Percentiles rank a stretch among this genome's conserved stretches.
These are phyloP conservation scores for Eupithecia tripunctaria DNA, from an alignment of 2,888 invertebrate genomes.

Conservation along the genomic window DNA sequence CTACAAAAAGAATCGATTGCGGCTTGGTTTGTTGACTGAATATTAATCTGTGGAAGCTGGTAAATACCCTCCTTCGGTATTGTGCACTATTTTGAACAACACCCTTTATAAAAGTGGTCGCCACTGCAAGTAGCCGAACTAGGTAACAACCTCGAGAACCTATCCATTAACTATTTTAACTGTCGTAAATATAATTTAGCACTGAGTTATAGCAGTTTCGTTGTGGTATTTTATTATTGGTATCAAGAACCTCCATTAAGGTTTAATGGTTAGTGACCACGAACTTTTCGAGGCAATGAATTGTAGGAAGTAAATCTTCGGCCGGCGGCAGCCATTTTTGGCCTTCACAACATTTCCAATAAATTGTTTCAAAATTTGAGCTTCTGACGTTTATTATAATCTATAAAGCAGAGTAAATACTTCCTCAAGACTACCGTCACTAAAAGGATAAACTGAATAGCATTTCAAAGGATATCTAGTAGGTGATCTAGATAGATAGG, in stretches of 20 bases:
- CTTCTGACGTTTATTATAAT: slow-evolving; percentile 6
- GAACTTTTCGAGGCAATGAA: slow-evolving; percentile 47
- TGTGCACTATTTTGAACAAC: too few species aligned
- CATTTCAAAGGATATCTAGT: too few species aligned
- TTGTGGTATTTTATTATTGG: slow-evolving; percentile 58
- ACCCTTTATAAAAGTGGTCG: not conserved
- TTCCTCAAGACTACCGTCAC: too few species aligned
- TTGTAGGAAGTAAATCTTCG: slow-evolving; percentile 36
- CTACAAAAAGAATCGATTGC: too few species aligned
- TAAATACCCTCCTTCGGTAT: too few species aligned
- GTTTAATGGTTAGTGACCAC: slow-evolving; percentile 58
- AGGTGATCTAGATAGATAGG: too few species aligned
- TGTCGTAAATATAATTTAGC: slow-evolving; percentile 60
- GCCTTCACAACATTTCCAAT: slow-evolving; percentile 37
- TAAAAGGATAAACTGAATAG: too few species aligned
- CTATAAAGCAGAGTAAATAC: not conserved
- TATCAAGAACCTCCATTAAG: slow-evolving; percentile 53
- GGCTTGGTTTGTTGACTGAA: too few species aligned
- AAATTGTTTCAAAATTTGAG: slow-evolving; percentile 35
- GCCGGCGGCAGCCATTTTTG: slow-evolving; percentile 36
- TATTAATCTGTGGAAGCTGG: too few species aligned
- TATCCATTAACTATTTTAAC: slow-evolving; percentile 63
- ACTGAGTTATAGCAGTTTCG: slow-evolving; percentile 47
- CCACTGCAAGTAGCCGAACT: not conserved
- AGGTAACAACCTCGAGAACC: slow-evolving; percentile 45